Evolutionary conservation across 2,113 vertebrate genomes (phyloP), one percentile per base, ranked within the genome.

Genomic region (Eudorcas thomsonii): DNA sequence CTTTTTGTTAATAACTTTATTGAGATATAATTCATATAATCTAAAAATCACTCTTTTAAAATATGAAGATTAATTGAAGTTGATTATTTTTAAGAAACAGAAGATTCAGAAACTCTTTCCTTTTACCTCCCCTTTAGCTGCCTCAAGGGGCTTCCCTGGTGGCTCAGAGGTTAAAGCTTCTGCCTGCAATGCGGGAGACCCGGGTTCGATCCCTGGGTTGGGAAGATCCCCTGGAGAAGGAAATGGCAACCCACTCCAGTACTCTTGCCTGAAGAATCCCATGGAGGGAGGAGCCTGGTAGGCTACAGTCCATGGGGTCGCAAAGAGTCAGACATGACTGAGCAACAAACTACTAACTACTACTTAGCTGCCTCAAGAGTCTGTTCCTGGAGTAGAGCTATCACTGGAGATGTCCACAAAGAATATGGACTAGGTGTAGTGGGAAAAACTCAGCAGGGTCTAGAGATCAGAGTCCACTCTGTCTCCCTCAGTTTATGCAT

Each of bases 1-100:
- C 98, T 99, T 99, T 98, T 64, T 50, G 4, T 74, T 88, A 67
- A 55, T 15, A 33, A 71, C 3, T 88, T 78, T 59, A 45, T 30
- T 59, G 5, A 84, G 1, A 33, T 23, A 28, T 36, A 88, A 39
- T 82, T 67, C 28, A 80, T 30, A 54, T 77, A 78, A 39, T 7
- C 52, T 67, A 84, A 78, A 91, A 54, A 45, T 57, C 17, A 45
- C 19, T 80, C 52, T 77, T 88, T 59, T 48, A 77, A 96, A 90
- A 33, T 88, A 36, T 83, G n/a, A 83, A 21, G 50, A 83, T 55
- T 55, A 55, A 55, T 36, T 83, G n/a, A 83, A 3, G 52, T n/a
- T 55, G 33, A 55, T 55, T 36, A 83, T 36, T 54, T 83, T 83
- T 54, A 83, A 83, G 30, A 54, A 82, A 25, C 11, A 8, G 6